Conservation (phyloP, 2,888 invertebrate species). For the Ophion obscuratus region DNA sequence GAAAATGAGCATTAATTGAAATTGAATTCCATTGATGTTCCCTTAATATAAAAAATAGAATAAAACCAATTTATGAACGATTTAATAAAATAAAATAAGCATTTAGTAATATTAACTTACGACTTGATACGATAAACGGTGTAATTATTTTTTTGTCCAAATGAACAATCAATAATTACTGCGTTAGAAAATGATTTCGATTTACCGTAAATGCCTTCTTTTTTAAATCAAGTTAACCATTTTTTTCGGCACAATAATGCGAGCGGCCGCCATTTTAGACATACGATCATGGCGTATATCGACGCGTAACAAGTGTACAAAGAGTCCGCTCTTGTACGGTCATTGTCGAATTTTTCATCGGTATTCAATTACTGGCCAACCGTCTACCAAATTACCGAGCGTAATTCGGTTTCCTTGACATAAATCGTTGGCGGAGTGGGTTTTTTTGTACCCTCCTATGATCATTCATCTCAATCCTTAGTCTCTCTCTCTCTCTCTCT, state of each 20-base stretch:
- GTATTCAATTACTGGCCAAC: conserved; percentile 66
- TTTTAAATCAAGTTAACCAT: background rate
- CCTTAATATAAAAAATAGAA: too few species aligned
- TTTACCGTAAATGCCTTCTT: too few species aligned
- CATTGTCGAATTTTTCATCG: conserved; percentile 58
- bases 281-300: conserved; percentile 63
- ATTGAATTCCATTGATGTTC: too few species aligned
- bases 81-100: too few species aligned
- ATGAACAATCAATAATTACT: too few species aligned
- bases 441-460: conserved; percentile 37
- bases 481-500: conserved; percentile 61
- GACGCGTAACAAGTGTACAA: conserved; percentile 69
- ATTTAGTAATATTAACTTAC: too few species aligned
- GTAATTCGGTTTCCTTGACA: conserved; percentile 73
- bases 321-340: background rate
- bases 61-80: too few species aligned
- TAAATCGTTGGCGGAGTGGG: conserved; percentile 58
- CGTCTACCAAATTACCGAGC: conserved; percentile 78
- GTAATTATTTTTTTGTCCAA: too few species aligned
- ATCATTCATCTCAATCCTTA: conserved; percentile 66
- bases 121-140: too few species aligned
- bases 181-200: background rate
- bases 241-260: background rate
- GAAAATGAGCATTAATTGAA: background rate
- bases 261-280: conserved; percentile 33